Evolutionary conservation across 2,888 invertebrate species (phyloP).

Genomic region (Eudasyphora cyanicolor): DNA sequence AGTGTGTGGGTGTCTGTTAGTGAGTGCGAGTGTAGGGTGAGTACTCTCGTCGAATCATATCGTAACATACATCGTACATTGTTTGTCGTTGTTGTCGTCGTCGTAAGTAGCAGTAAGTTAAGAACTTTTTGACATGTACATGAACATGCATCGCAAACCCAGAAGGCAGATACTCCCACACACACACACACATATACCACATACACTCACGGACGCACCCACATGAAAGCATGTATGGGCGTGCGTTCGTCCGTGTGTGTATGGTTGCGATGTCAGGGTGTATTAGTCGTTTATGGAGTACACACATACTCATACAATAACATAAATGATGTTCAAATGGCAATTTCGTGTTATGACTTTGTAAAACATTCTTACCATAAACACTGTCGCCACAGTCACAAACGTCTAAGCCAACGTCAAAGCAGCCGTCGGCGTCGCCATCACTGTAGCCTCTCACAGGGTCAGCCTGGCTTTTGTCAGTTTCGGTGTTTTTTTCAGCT

Average conservation of each 20-base stretch:
- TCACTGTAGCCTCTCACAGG: too few species aligned
- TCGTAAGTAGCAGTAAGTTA: slow-evolving; percentile 44
- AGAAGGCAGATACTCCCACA: slow-evolving; percentile 8
- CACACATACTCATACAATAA: slow-evolving; percentile 27
- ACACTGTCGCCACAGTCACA: slow-evolving; percentile 9
- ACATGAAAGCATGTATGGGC: too few species aligned
- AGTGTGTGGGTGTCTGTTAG: neutral
- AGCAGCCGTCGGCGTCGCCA: neutral
- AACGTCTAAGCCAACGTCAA: too few species aligned
- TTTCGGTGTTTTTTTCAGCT: neutral
- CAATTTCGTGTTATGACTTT: slow-evolving; percentile 64
- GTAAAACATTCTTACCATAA: slow-evolving; percentile 55
- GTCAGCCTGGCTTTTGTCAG: too few species aligned
- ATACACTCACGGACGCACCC: neutral
- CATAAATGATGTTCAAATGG: slow-evolving; percentile 63
- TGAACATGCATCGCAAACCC: slow-evolving; percentile 28
- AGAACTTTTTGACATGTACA: slow-evolving; percentile 59
- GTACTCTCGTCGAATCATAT: too few species aligned
- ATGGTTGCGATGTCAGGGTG: neutral
- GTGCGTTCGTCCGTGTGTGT: neutral
- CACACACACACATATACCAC: neutral
- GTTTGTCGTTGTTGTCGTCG: slow-evolving; percentile 22
- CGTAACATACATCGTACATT: neutral
- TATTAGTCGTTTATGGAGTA: slow-evolving; percentile 7
- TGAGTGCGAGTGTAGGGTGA: too few species aligned